Evolutionary conservation across 2,113 vertebrate genomes (phyloP), one percentile per base, ranked within the genome.

Genomic region (Siphamia tubifer): DNA sequence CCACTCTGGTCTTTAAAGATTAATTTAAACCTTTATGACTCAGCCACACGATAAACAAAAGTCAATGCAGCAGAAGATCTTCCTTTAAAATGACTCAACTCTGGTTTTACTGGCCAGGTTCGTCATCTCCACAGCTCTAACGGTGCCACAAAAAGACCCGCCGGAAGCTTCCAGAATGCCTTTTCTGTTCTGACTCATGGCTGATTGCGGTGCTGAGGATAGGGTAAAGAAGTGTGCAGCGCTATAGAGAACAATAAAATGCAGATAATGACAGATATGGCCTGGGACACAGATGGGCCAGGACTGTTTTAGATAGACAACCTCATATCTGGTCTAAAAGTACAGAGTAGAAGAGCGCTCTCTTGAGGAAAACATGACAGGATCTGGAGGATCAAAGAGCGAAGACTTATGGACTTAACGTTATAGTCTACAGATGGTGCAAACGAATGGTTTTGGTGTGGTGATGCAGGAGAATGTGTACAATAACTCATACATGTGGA

Each of bases 271-370:
- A 90, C 28, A 81, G 64, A 86, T 76, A 44, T 31, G 44, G 79
- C 62, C 77, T 88, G 82, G 55, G 71, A 85, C 60, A 64, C 79
- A 87, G 78, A 88, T 89, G 89, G 61, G 31, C 42, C 34, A 43
- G 20, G 51, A 77, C 63, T 70, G 47, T 82, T 82, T 83, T 74
- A 62, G 74, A 74, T 16, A 65, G 74, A 76, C 48, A 68, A 31
- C 55, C 25, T 42, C 68, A 38, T 58, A 12, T 10, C 66, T 43
- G 74, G 65, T 49, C 32, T 51, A 38, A 79, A 81, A 81, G 40
- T 70, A 68, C 52, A 71, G 64, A 63, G 62, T 56, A 45, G 56
- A 43, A 27, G 32, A 54, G 30, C 7, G 0, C 13, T 62, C n/a
- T 27, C 55, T 66, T 63, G 69, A 83, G 47, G 57, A 57, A 84